These are phyloP conservation scores for Pan troglodytes DNA, from an alignment of 2,113 vertebrate genomes.

Conservation along the genomic window DNA sequence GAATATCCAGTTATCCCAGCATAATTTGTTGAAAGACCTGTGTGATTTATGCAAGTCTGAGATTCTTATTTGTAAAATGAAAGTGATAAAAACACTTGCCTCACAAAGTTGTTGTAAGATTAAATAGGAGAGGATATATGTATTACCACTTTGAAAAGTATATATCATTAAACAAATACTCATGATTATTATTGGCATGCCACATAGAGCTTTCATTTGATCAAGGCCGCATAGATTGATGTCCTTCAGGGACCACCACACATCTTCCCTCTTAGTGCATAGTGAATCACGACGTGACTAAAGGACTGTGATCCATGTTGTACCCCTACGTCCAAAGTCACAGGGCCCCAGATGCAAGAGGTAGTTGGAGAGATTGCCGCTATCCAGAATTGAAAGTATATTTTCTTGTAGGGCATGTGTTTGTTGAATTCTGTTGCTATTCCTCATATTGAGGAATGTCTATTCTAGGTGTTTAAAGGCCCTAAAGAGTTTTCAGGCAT, in stretches of 20 bases:
- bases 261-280: background rate
- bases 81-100: background rate
- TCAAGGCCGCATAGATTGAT: background rate
- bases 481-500: background rate
- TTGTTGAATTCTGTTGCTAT: slow-evolving; percentile 33
- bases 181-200: background rate
- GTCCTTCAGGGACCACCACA: background rate
- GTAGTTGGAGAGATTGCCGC: background rate
- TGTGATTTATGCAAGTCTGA: slow-evolving; percentile 1
- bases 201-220: background rate
- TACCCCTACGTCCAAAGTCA: background rate
- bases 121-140: background rate
- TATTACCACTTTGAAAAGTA: background rate
- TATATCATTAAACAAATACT: background rate
- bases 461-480: background rate
- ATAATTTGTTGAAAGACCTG: background rate
- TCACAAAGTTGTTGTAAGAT: slow-evolving; percentile 19
- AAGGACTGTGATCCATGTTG: background rate
- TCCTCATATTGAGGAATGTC: slow-evolving; percentile 26
- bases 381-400: slow-evolving; percentile 17
- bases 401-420: background rate
- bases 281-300: background rate
- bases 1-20: background rate
- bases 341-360: background rate
- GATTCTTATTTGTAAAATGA: background rate